Evolutionary conservation across 1,140 invertebrate genomes (phyloP).

Genomic region (Antheraea pernyi): DNA sequence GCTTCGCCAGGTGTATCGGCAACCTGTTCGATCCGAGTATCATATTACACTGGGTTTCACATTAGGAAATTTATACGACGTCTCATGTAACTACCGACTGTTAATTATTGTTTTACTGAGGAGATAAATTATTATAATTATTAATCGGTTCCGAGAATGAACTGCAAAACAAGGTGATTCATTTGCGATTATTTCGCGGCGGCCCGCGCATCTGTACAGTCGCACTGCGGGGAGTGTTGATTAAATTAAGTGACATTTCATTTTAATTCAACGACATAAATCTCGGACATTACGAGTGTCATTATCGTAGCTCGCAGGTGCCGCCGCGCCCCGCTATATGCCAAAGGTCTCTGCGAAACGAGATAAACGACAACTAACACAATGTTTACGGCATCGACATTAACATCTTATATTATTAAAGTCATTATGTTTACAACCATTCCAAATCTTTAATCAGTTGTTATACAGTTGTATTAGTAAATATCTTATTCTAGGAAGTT

Average conservation of each 20-base stretch:
- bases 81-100: conserved; percentile 70
- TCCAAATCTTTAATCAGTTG: not conserved
- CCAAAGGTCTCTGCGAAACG: conserved; percentile 44
- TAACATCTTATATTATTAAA: not conserved
- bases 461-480: not conserved
- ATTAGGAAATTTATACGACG: conserved; percentile 76
- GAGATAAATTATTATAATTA: conserved; percentile 75
- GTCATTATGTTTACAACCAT: not conserved
- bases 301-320: conserved; percentile 56
- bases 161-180: conserved; percentile 76
- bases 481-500: not conserved
- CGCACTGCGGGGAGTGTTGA: conserved; percentile 55
- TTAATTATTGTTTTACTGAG: conserved; percentile 75
- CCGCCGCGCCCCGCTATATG: conserved; percentile 33
- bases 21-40: conserved; percentile 64
- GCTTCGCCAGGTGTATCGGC: conserved; percentile 63
- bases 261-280: conserved; percentile 68
- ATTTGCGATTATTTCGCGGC: conserved; percentile 54
- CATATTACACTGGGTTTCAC: conserved; percentile 74
- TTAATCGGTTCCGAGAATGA: conserved; percentile 69
- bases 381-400: conserved; percentile 30
- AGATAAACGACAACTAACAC: conserved; percentile 39
- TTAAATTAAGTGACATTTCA: conserved; percentile 74
- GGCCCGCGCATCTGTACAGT: conserved; percentile 45
- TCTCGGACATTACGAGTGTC: conserved; percentile 56